These are phyloP conservation scores for Falco naumanni DNA, from an alignment of 2,797 vertebrate species.

Conservation along the genomic window DNA sequence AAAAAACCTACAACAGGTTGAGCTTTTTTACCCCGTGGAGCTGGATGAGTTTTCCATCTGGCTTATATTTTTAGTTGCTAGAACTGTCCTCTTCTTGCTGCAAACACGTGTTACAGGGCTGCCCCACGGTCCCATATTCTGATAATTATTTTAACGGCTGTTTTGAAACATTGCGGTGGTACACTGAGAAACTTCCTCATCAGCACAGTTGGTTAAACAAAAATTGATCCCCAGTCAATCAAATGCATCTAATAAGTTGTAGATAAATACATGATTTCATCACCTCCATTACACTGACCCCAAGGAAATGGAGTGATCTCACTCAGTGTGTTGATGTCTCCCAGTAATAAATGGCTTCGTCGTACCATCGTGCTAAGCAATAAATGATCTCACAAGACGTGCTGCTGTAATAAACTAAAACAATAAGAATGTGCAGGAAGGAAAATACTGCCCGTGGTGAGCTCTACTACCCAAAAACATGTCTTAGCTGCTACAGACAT, in stretches of 20 bases:
- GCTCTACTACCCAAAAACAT: slow-evolving; percentile 75
- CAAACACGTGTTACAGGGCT: slow-evolving; percentile 78
- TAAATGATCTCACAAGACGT: slow-evolving; percentile 91
- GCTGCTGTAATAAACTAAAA: slow-evolving; percentile 89
- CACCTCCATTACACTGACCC: slow-evolving; percentile 75
- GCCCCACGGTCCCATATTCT: slow-evolving; percentile 67
- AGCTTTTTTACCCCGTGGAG: slow-evolving; percentile 32
- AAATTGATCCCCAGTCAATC: slow-evolving; percentile 82
- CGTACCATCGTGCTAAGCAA: slow-evolving; percentile 83
- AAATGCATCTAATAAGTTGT: slow-evolving; percentile 80
- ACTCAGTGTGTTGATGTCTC: slow-evolving; percentile 83
- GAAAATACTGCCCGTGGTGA: slow-evolving; percentile 83
- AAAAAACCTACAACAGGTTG: slow-evolving; percentile 70
- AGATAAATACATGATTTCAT: slow-evolving; percentile 89
- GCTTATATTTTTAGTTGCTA: slow-evolving; percentile 72
- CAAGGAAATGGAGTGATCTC: slow-evolving; percentile 80
- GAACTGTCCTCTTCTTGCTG: slow-evolving; percentile 58
- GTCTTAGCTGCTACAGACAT: slow-evolving; percentile 79
- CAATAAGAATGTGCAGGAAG: slow-evolving; percentile 85
- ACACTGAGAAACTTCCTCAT: slow-evolving; percentile 77
- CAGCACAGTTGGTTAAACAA: slow-evolving; percentile 72
- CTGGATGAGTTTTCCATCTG: slow-evolving; percentile 81
- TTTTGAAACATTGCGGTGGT: slow-evolving; percentile 65
- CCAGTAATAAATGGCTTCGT: slow-evolving; percentile 86
- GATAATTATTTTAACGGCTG: slow-evolving; percentile 81